Base-by-base conservation (phyloP, 2,113 vertebrate genomes). In the Semicossyphus pulcher region DNA sequence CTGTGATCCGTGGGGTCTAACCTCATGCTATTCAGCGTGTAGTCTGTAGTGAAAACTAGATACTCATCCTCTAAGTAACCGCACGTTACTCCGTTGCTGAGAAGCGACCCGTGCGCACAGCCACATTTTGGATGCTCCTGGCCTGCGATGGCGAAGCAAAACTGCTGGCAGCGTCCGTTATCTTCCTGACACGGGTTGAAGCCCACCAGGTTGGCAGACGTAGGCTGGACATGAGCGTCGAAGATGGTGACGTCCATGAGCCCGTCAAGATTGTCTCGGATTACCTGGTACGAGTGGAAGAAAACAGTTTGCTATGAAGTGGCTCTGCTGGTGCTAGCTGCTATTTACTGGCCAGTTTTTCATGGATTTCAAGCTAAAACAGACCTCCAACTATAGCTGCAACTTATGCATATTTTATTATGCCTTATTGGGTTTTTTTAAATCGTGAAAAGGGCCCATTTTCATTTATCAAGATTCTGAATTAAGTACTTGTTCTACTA, bases 131-230 rank as follows among this genome's bases (percentile, higher is more conserved):
- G 90, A 14, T 71, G 53, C 6, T 92, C 83, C 31, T 82, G 36
- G 7, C 86, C 90, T 21, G 95, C 95, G 4, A 97, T 31, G 58
- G 96, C 97, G 65, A 99, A 97, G 79, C 97, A 99, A 51, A 99
- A 75, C 75, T 99, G 96, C 71, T 93, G 90, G 84, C 97, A 99
- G 18, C 94, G 95, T 36, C 96, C 97, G 0, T 97, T 97, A 86
- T 92, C 88, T 47, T 92, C 89, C 53, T 94, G 85, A 80, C 97
- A 99, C 11, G 96, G 97, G 78, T 96, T 97, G 57, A 96, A 94
- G 85, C 92, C 95, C 62, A 98, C 82, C 70, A 93, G 94, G 68
- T 89, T 60, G 16, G 95, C 93, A 36, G 93, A 93, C 31, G 78
- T 92, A 1, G 95, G 95, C 81, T 99, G 97, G 72, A 92, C 91